Conservation (phyloP, 1,140 invertebrate genomes). For the Acromyrmex echinatior region DNA sequence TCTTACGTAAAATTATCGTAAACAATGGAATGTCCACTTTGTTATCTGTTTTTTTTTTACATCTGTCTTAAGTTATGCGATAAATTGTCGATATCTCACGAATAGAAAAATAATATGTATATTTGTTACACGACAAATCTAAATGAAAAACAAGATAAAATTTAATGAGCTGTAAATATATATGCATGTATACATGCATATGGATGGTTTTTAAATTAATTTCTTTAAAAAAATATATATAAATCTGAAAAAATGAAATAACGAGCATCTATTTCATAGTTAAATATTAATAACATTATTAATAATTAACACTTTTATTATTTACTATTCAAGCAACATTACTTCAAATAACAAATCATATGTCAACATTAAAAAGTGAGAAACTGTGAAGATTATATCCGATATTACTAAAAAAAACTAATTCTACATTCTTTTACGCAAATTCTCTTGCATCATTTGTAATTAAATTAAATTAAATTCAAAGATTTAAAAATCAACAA, state of each 20-base stretch:
- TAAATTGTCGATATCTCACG: not conserved
- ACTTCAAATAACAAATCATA: not conserved
- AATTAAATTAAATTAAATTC: not conserved
- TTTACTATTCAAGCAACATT: not conserved
- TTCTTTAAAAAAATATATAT: not conserved
- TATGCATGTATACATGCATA: not conserved
- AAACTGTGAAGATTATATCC: not conserved
- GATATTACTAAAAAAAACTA: not conserved
- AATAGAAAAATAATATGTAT: not conserved
- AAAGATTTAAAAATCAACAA: not conserved
- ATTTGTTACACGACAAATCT: not conserved
- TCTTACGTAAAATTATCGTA: not conserved
- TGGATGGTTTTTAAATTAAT: not conserved
- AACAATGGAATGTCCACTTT: not conserved
- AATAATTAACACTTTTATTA: constrained; percentile 10
- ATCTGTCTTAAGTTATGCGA: not conserved
- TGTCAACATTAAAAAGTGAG: constrained; percentile 6
- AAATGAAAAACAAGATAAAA: constrained; percentile 10
- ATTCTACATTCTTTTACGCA: not conserved
- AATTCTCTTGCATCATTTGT: not conserved
- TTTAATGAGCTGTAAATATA: not conserved
- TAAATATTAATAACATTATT: constrained; percentile 4
- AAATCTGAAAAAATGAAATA: not conserved
- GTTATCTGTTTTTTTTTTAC: not conserved
- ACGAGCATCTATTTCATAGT: not conserved